Percentiles rank a stretch among this genome's conserved stretches.
Evolutionary conservation across 1,140 invertebrate genomes (phyloP).

Genomic region (Heliothis virescens): DNA sequence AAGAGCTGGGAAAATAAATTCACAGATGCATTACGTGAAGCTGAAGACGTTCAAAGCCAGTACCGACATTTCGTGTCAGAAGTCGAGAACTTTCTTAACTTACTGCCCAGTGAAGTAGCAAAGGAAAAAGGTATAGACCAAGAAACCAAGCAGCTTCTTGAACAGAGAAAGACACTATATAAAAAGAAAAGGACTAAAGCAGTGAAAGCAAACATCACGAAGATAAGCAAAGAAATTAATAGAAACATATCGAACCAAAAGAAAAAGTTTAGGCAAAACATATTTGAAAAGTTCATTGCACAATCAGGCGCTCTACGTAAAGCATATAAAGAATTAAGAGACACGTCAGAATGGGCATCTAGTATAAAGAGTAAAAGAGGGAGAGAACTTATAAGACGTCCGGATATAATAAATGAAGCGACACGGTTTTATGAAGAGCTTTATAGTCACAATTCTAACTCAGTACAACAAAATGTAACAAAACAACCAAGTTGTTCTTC

Average conservation of each 20-base stretch:
- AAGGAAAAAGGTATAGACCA: background rate
- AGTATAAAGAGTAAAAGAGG: background rate
- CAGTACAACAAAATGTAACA: too few species aligned
- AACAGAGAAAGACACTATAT: background rate
- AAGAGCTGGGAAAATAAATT: background rate
- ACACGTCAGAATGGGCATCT: background rate
- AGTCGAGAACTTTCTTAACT: background rate
- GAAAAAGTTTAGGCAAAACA: background rate
- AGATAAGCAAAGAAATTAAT: slow-evolving; percentile 54
- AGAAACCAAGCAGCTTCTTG: background rate
- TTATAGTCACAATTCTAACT: background rate
- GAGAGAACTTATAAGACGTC: background rate
- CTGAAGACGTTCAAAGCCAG: background rate
- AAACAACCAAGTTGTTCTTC: too few species aligned
- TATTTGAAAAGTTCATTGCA: background rate
- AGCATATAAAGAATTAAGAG: background rate
- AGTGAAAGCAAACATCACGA: slow-evolving; percentile 45
- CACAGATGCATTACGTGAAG: background rate
- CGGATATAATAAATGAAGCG: background rate
- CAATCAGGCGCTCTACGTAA: background rate
- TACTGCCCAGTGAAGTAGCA: background rate
- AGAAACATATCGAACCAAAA: background rate
- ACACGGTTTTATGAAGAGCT: background rate
- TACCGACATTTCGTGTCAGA: background rate
- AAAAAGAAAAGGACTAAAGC: slow-evolving; percentile 32